Conservation (phyloP, 2,797 vertebrate genomes). For the Halcyon leucocephala region DNA sequence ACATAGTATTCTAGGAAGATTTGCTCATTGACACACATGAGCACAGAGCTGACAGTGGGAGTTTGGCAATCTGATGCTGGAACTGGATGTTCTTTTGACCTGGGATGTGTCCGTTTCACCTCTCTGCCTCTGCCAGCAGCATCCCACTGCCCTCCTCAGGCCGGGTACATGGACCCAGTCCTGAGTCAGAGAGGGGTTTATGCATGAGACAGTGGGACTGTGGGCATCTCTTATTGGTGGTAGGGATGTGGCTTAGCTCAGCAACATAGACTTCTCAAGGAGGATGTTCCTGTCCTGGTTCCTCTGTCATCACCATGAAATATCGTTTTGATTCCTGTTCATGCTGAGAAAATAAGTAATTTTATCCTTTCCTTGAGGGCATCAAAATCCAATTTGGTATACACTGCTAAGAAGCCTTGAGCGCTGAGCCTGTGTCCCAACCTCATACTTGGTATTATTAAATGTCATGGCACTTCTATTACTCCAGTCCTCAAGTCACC, state of each 20-base stretch:
- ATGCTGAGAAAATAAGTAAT: conserved; percentile 65
- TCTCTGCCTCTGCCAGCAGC: fast-evolving
- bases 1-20: background rate
- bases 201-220: background rate
- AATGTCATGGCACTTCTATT: conserved; percentile 60
- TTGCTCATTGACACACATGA: background rate
- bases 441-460: conserved; percentile 63
- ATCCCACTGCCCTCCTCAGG: fast-evolving
- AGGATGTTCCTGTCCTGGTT: conserved; percentile 7
- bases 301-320: conserved; percentile 29
- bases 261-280: background rate
- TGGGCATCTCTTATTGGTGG: background rate
- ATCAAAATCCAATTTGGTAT: conserved; percentile 66
- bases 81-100: background rate
- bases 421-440: conserved; percentile 24
- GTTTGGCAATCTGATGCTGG: background rate
- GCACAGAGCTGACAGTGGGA: background rate
- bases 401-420: conserved; percentile 54
- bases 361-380: conserved; percentile 60
- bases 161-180: fast-evolving
- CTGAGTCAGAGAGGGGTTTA: background rate
- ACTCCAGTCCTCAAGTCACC: conserved; percentile 28
- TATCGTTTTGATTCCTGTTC: conserved; percentile 18
- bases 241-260: background rate
- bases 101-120: background rate